Evolutionary conservation across 2,888 invertebrate genomes (phyloP).

Genomic region (Automeris io): DNA sequence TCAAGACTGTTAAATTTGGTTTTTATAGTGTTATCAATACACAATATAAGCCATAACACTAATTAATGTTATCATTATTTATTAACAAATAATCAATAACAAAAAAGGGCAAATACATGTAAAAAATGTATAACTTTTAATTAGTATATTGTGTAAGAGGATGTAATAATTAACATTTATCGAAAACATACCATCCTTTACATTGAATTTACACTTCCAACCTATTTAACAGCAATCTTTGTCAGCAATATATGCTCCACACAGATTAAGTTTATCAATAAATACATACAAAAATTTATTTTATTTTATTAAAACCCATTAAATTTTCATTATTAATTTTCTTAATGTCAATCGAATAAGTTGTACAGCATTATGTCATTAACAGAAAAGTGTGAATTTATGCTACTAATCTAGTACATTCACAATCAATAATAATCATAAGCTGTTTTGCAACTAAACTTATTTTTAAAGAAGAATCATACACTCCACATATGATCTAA

Average conservation of each 20-base stretch:
- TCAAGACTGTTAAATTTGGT: too few species aligned
- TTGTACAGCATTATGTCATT: background rate
- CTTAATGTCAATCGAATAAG: background rate
- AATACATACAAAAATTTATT: background rate
- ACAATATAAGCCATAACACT: too few species aligned
- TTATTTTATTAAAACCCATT: background rate
- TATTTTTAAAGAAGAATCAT: too few species aligned
- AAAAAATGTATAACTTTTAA: background rate
- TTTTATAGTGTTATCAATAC: too few species aligned
- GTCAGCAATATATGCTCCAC: conserved; percentile 6
- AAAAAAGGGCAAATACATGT: conserved; percentile 6
- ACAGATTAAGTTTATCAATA: conserved; percentile 15
- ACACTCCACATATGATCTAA: too few species aligned
- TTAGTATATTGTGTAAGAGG: conserved; percentile 45
- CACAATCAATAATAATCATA: background rate
- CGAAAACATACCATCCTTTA: conserved; percentile 37
- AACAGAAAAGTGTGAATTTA: background rate
- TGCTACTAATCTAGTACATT: background rate
- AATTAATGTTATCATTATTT: background rate
- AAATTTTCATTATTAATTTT: background rate
- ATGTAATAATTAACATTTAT: conserved; percentile 1
- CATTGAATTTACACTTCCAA: conserved; percentile 32
- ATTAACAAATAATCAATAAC: background rate
- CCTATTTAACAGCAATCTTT: too few species aligned
- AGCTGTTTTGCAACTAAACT: background rate